Evolutionary conservation across 2,113 vertebrate species (phyloP).

Genomic region (Beaufortia kweichowensis): DNA sequence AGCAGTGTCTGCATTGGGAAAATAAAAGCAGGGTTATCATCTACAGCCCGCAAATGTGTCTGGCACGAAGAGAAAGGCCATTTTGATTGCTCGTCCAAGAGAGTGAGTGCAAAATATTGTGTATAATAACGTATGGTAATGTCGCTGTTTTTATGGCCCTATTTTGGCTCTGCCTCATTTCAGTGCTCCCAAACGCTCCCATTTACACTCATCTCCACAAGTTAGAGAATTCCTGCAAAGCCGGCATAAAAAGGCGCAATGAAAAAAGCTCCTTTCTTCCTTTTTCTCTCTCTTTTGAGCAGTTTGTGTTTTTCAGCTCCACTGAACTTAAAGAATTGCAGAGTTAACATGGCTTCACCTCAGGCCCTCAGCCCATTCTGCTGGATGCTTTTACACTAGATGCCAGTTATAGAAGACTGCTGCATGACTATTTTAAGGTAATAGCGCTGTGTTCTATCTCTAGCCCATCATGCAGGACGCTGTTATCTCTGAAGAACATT

Average conservation of each 20-base stretch:
- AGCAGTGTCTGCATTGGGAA: conserved; percentile 67
- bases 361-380: conserved; percentile 49
- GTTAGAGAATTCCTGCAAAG: conserved; percentile 64
- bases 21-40: conserved; percentile 71
- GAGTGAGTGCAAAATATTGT: conserved; percentile 67
- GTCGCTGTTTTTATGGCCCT: conserved; percentile 66
- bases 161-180: conserved; percentile 58
- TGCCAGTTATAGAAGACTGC: conserved; percentile 50
- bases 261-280: conserved; percentile 50
- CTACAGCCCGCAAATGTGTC: conserved; percentile 68
- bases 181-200: conserved; percentile 53
- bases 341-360: conserved; percentile 58
- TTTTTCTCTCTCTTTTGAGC: conserved; percentile 41
- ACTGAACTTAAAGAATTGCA: conserved; percentile 65
- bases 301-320: conserved; percentile 63
- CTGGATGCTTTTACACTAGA: conserved; percentile 54
- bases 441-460: conserved; percentile 50
- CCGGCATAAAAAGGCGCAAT: conserved; percentile 56
- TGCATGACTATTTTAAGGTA: conserved; percentile 58
- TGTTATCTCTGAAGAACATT: background rate
- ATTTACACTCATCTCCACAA: conserved; percentile 67
- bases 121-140: conserved; percentile 74
- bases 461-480: conserved; percentile 26
- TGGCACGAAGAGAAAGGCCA: conserved; percentile 63
- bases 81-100: conserved; percentile 71